A percentile compares a stretch with the other conserved stretches of the same genome.
These are phyloP conservation scores for Silurus aristotelis DNA, from an alignment of 2,797 vertebrate genomes.

Conservation along the genomic window DNA sequence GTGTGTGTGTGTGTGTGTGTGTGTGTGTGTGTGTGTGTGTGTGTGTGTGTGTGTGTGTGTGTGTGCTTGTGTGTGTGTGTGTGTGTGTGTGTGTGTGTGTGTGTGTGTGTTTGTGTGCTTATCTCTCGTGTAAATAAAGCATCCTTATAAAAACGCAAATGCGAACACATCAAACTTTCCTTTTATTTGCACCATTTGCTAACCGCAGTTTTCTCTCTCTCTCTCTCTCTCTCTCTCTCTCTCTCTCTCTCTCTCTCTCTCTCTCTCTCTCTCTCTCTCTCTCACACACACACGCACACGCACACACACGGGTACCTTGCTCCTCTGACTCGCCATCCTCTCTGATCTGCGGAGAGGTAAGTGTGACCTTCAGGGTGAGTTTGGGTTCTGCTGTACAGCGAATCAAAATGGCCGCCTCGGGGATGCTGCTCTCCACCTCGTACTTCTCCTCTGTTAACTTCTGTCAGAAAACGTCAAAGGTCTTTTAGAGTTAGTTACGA, in stretches of 20 bases:
- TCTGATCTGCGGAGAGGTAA: conserved; percentile 92
- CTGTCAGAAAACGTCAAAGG: conserved; percentile 69
- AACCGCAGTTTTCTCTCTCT: no score
- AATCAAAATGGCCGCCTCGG: conserved; percentile 92
- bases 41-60: no score
- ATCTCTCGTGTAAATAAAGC: not conserved
- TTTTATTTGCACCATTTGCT: not conserved
- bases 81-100: not conserved
- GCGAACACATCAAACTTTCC: not conserved
- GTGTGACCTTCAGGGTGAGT: conserved; percentile 91
- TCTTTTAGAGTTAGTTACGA: not conserved
- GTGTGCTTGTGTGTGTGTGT: not conserved
- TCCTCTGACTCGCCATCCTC: conserved; percentile 82
- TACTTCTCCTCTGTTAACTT: conserved; percentile 96
- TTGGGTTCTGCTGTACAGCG: conserved; percentile 87
- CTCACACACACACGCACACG: not conserved
- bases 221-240: not conserved
- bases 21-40: not conserved
- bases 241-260: not conserved
- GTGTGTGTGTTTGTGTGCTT: not conserved
- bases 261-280: not conserved
- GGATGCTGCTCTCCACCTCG: conserved; percentile 83
- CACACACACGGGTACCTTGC: conserved; percentile 73
- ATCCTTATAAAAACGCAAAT: not conserved
- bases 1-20: not conserved